Evolutionary conservation across 2,797 vertebrate species (phyloP).

Genomic region (Echiichthys vipera): DNA sequence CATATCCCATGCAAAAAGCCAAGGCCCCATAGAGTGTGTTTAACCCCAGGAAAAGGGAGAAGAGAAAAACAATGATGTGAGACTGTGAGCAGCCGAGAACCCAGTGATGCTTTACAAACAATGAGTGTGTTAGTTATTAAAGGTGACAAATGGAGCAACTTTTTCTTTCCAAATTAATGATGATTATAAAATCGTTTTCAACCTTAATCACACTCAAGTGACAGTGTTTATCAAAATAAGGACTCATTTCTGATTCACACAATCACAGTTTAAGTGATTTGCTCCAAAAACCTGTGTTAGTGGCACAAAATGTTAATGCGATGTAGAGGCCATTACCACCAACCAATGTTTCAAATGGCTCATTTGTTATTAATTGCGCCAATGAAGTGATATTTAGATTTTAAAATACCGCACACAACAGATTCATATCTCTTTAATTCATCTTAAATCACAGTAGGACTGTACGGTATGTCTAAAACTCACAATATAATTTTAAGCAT

Average conservation of each 20-base stretch:
- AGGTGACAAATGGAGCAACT: neutral
- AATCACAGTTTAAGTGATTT: too few species aligned
- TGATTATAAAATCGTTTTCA: neutral
- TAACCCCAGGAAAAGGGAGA: conserved; percentile 56
- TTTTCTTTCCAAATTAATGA: neutral
- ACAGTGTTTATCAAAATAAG: neutral
- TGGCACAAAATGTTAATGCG: neutral
- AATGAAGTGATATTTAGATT: neutral
- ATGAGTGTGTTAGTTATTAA: neutral
- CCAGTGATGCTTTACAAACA: conserved; percentile 15
- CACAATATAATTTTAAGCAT: too few species aligned
- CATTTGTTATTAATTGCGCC: neutral
- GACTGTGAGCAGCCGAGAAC: conserved; percentile 54
- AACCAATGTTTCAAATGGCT: neutral
- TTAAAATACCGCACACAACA: neutral
- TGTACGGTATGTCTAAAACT: too few species aligned
- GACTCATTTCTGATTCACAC: neutral
- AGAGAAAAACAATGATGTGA: conserved; percentile 48
- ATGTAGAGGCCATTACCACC: neutral
- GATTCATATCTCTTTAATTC: too few species aligned
- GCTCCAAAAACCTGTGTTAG: too few species aligned
- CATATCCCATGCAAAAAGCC: conserved; percentile 84
- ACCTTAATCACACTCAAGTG: conserved; percentile 5
- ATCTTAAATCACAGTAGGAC: too few species aligned
- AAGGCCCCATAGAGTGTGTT: conserved; percentile 70